Evolutionary conservation across 2,888 invertebrate species (phyloP).

Genomic region (Drepanosiphum platanoidis): DNA sequence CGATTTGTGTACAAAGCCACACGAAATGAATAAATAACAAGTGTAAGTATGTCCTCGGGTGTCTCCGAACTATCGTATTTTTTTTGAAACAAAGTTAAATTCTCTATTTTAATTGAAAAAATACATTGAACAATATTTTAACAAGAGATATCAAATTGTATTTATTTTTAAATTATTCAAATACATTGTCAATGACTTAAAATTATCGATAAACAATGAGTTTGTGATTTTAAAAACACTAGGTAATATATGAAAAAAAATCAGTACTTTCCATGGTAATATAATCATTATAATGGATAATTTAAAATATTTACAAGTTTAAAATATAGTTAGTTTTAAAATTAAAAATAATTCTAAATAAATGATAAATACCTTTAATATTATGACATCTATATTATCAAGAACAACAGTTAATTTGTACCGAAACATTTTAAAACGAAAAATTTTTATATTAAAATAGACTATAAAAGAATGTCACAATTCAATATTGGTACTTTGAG

Average conservation of each 20-base stretch:
- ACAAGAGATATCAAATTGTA: constrained; percentile 26
- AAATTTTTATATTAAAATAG: not conserved
- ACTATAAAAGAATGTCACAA: not conserved
- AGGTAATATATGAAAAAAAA: constrained; percentile 2
- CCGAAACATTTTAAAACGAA: not conserved
- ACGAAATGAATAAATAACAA: too few relatives aligned
- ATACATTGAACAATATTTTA: constrained; percentile 7
- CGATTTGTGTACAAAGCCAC: too few relatives aligned
- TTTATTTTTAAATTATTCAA: not conserved
- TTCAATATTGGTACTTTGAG: not conserved
- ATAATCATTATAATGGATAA: not conserved
- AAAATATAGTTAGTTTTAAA: not conserved
- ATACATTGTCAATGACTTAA: constrained; percentile 1
- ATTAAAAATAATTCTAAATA: constrained; percentile 33
- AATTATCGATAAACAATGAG: constrained; percentile 18
- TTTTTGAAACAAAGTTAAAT: not conserved
- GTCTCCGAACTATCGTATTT: too few relatives aligned
- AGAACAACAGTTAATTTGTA: not conserved
- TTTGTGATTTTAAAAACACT: not conserved
- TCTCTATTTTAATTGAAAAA: not conserved
- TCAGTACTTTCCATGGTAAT: constrained; percentile 5
- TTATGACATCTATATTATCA: not conserved
- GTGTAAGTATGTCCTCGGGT: too few relatives aligned
- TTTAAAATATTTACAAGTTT: constrained; percentile 48
- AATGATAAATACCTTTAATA: not conserved